phyloP scores from a whole-genome alignment of 1,140 invertebrate genomes.

The Rhynchophorus ferrugineus region DNA sequence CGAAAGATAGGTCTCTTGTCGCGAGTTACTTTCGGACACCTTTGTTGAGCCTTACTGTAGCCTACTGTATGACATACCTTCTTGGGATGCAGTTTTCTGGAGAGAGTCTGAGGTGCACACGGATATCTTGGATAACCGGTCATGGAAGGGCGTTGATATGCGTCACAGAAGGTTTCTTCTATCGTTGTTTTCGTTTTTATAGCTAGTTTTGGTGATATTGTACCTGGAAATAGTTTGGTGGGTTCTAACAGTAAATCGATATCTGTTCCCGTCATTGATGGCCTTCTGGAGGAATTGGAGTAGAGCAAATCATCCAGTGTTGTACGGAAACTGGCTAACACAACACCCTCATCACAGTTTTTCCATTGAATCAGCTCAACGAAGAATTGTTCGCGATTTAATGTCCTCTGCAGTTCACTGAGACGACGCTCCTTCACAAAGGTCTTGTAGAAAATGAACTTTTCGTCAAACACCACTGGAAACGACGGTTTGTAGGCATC shows the following conservation, averaged over 20 bases:
- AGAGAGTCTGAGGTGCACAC: slow-evolving; percentile 9
- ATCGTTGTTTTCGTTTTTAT: slow-evolving; percentile 48
- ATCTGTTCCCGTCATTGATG: slow-evolving; percentile 45
- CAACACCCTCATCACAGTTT: slow-evolving; percentile 40
- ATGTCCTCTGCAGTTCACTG: slow-evolving; percentile 37
- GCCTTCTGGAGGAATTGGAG: slow-evolving; percentile 42
- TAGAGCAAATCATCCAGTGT: slow-evolving; percentile 56
- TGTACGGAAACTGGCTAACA: slow-evolving; percentile 55
- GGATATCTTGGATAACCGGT: slow-evolving; percentile 43
- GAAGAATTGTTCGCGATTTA: slow-evolving; percentile 51
- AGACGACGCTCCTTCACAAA: slow-evolving; percentile 47
- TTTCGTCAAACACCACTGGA: slow-evolving; percentile 55
- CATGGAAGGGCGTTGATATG: slow-evolving; percentile 12
- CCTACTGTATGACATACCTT: slow-evolving; percentile 35
- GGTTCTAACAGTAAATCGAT: slow-evolving; percentile 61
- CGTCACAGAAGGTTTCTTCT: slow-evolving; percentile 42
- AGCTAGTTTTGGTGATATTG: slow-evolving; percentile 53
- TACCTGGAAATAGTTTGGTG: slow-evolving; percentile 54
- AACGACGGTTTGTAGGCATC: slow-evolving; percentile 50
- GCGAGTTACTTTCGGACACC: slow-evolving; percentile 10
- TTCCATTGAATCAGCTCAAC: slow-evolving; percentile 58
- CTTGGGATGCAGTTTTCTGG: slow-evolving; percentile 21
- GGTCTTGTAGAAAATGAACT: slow-evolving; percentile 57
- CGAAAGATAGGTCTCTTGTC: slow-evolving; percentile 27
- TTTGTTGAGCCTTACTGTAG: slow-evolving; percentile 28